A percentile compares a stretch with the other conserved stretches of the same genome.
Evolutionary conservation across 2,797 vertebrate genomes (phyloP).

Genomic region (Macropus fuliginosus): DNA sequence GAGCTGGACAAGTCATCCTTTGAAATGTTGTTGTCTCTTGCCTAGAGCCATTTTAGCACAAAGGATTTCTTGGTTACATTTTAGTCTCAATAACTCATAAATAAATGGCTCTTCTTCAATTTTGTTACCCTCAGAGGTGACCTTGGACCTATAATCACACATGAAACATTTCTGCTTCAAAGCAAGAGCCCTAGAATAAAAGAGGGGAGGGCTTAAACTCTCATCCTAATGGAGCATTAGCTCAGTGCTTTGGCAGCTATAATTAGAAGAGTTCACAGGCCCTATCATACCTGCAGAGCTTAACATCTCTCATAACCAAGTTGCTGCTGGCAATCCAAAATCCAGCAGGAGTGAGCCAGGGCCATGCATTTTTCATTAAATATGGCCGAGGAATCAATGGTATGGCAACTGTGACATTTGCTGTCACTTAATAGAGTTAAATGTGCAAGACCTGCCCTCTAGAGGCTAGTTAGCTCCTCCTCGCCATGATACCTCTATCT

Average conservation of each 20-base stretch:
- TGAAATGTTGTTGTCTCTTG: neutral
- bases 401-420: neutral
- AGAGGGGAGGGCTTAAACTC: neutral
- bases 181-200: neutral
- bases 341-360: neutral
- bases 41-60: neutral
- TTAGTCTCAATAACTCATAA: neutral
- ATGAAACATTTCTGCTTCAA: neutral
- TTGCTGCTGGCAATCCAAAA: neutral
- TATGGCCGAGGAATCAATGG: neutral
- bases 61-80: neutral
- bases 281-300: neutral
- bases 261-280: neutral
- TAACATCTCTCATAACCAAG: neutral
- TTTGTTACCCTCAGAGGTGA: neutral
- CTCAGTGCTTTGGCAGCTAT: neutral
- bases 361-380: neutral
- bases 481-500: neutral
- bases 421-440: slow-evolving; percentile 1
- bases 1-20: neutral
- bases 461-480: neutral
- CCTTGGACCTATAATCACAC: neutral
- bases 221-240: neutral
- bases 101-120: neutral
- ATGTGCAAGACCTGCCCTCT: neutral